Base-by-base conservation (phyloP, 2,113 vertebrate genomes). In the Xiphorhynchus elegans region DNA sequence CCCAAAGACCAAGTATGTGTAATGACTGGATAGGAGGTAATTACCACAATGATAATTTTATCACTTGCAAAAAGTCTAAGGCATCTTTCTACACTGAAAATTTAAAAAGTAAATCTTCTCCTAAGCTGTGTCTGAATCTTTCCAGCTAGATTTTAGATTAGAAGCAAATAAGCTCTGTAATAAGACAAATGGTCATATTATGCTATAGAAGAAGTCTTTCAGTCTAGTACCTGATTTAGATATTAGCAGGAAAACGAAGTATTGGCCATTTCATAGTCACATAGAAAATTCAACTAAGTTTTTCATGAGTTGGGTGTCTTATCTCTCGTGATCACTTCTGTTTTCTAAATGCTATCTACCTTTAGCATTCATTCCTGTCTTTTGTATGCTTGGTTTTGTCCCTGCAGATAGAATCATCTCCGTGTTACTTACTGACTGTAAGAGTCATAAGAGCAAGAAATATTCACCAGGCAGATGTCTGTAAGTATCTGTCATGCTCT, bases 401-500 rank as follows among this genome's bases (percentile, higher is more conserved):
- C 33, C 25, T 66, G 11, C 90, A 97, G 97, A 42, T 7, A 89
- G 87, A 94, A 70, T 60, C 87, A 46, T 95, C 96, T 77, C 76
- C 15, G 3, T 97, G 97, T 91, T 94, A 96, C 53, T 90, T 97
- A 66, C 89, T 97, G 67, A 96, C 94, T 55, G 3, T 97, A 92
- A 96, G 95, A 96, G 63, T 96, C 47, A 96, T 97, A 90, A 93
- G 96, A 94, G 97, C 94, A 77, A 97, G 81, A 80, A 97, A 97
- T 78, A 87, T 97, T 59, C 94, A 89, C 42, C 69, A 31, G 55
- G 77, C 94, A 80, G 97, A 97, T 83, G 73, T 85, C 56, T 80
- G 97, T 97, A 84, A 97, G 97, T 97, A 91, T 25, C 52, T 74
- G 42, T 29, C 29, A 6, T 20, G 11, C 18, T 77, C 28, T 46